Percentiles rank a stretch among this genome's conserved stretches.
Evolutionary conservation across 2,797 vertebrate genomes (phyloP).

Genomic region (Artibeus jamaicensis): DNA sequence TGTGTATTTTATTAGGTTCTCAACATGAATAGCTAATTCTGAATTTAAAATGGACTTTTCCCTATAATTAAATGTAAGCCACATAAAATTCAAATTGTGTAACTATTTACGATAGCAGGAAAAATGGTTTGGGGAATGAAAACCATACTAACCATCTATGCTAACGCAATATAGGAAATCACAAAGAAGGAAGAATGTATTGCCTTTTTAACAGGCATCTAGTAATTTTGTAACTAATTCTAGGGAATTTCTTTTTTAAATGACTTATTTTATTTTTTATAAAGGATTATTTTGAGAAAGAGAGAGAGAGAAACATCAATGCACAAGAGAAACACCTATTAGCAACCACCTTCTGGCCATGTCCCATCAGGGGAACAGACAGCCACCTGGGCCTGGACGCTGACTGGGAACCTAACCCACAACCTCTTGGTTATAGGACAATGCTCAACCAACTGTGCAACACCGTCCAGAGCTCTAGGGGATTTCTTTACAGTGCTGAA

Average conservation of each 20-base stretch:
- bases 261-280: background rate
- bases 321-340: accelerated
- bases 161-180: background rate
- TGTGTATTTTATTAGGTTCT: background rate
- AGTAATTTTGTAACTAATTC: background rate
- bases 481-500: background rate
- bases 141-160: background rate
- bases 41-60: background rate
- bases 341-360: background rate
- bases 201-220: background rate
- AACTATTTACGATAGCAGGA: background rate
- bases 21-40: background rate
- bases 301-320: no score
- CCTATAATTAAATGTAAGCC: background rate
- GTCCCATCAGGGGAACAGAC: no score
- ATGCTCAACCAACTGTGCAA: background rate
- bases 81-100: background rate
- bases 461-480: background rate
- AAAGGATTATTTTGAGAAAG: background rate
- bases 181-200: background rate
- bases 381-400: background rate
- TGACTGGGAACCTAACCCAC: background rate
- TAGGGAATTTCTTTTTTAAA: background rate
- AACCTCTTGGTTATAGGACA: background rate
- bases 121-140: background rate